phyloP scores from a whole-genome alignment of 2,797 vertebrate species.

The Nyctalus aviator region DNA sequence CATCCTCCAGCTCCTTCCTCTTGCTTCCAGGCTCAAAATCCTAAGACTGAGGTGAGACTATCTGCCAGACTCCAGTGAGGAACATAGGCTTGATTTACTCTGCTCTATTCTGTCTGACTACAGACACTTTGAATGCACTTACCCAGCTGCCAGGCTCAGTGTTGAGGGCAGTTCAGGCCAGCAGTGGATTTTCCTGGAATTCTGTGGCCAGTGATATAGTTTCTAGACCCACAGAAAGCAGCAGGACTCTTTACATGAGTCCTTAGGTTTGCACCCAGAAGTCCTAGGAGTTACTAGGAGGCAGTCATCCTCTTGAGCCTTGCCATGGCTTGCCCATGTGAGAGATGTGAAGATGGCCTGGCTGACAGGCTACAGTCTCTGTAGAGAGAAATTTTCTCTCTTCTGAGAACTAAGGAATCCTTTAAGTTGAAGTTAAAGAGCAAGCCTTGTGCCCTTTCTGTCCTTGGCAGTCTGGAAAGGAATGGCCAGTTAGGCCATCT shows the following conservation, averaged over 20 bases:
- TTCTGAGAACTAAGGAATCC: constrained; percentile 31
- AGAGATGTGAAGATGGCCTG: neutral
- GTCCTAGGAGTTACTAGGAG: constrained; percentile 9
- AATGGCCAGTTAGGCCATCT: constrained; percentile 5
- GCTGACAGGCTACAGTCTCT: constrained; percentile 50
- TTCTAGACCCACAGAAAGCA: constrained; percentile 46
- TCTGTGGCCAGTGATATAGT: constrained; percentile 42
- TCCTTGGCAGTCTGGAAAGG: neutral
- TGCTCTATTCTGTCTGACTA: constrained; percentile 57
- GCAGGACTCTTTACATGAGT: constrained; percentile 5
- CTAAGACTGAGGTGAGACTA: constrained; percentile 47
- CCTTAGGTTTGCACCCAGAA: constrained; percentile 29
- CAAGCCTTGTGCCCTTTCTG: neutral
- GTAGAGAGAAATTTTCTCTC: neutral
- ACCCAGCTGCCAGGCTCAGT: constrained; percentile 50
- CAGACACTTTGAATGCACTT: neutral
- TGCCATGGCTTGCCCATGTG: neutral
- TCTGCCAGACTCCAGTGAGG: constrained; percentile 46
- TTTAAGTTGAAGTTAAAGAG: constrained; percentile 40
- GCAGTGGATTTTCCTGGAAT: constrained; percentile 19
- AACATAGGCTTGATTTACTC: constrained; percentile 11
- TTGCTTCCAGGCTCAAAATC: constrained; percentile 41
- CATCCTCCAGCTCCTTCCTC: constrained; percentile 55
- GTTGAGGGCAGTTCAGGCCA: constrained; percentile 42
- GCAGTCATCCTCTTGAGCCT: constrained; percentile 1